Conservation (phyloP, 2,113 vertebrate species). For the Rhegmatorhina hoffmannsi region DNA sequence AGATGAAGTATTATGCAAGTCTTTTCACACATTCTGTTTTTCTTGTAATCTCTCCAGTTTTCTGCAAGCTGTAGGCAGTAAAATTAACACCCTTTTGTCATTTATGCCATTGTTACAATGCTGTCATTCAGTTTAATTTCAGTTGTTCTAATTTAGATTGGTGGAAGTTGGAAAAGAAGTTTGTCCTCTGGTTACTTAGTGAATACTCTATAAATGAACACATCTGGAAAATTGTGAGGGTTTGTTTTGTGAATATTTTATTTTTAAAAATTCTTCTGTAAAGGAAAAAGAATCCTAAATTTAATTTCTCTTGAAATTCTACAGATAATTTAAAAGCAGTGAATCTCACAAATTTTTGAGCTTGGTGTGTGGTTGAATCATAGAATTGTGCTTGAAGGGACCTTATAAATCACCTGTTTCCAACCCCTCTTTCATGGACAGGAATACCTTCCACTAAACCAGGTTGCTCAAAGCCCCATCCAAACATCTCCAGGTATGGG, state of each 20-base stretch:
- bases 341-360: not conserved
- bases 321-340: not conserved
- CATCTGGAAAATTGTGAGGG: not conserved
- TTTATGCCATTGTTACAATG: not conserved
- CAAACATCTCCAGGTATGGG: not conserved
- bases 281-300: not conserved
- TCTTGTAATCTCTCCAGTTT: not conserved
- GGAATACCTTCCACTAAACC: not conserved
- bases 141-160: not conserved
- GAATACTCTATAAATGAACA: not conserved
- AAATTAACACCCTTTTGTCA: not conserved
- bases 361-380: not conserved
- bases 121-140: not conserved
- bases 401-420: not conserved
- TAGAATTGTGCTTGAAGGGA: not conserved
- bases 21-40: conserved; percentile 42
- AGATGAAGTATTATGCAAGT: conserved; percentile 41
- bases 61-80: conserved; percentile 10
- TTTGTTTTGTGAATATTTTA: not conserved
- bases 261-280: not conserved
- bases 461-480: not conserved
- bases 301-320: not conserved
- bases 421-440: not conserved
- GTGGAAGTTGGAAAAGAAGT: not conserved
- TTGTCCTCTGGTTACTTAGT: not conserved